Evolutionary conservation across 2,797 vertebrate genomes (phyloP), one percentile per base, ranked within the genome.

Genomic region (Spinibarbus caldwelli): DNA sequence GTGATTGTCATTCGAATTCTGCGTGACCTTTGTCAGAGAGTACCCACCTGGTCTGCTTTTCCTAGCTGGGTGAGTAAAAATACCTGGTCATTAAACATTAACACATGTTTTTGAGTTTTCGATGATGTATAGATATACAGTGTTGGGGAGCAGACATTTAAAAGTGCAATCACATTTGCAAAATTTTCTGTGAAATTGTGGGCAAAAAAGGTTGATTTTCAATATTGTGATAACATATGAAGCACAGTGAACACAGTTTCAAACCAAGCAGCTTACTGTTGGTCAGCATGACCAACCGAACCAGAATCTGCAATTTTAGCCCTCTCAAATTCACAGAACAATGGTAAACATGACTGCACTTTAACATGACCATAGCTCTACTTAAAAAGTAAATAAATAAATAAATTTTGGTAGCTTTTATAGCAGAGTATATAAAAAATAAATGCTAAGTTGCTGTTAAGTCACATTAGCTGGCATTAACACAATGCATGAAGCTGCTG

Each of bases 1-100:
- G 98, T 99, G 93, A 94, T 99, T 95, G 96, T 99, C 93, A 99
- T 99, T 94, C 97, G 97, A 85, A 98, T 99, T 93, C 97, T 99
- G 88, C 95, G 97, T 90, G 98, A 99, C 90, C 97, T 99, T 52
- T 99, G 98, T 94, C 97, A 99, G 78, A 93, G 98, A 21, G 97
- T 98, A 87, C 97, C 98, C 4, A 99, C 97, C 4, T 99, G 98
- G 98, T 97, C 98, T 66, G 94, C 97, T 86, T 99, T 99, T 92
- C 98, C 98, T n/a, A 97, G 96, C 94, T 99, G 98, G 98, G 98
- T 99, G 87, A 97, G 95, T 93, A 76, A 31, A 7, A 31, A 31
- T 23, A 23, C 17, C 9, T 2, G 23, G 15, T 11, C 17, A 8
- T 43, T 49, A 5, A 83, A 64, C 3, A 2, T 15, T 34, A 45